These are phyloP conservation scores for Drosophila ustulata DNA, from an alignment of 2,888 invertebrate genomes.

Conservation along the genomic window DNA sequence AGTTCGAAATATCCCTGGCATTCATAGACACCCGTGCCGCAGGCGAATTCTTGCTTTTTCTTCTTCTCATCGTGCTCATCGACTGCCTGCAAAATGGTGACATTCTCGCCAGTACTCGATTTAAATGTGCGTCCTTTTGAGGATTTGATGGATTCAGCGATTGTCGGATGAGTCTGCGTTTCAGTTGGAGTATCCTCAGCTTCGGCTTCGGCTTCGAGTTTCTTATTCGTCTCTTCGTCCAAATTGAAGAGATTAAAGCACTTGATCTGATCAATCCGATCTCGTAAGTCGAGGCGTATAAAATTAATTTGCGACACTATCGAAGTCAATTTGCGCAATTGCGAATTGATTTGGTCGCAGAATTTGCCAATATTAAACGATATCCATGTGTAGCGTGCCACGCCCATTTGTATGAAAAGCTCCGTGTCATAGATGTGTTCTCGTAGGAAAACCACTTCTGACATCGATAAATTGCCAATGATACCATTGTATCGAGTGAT, in stretches of 20 bases:
- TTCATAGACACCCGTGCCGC: constrained; percentile 70
- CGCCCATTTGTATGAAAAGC: constrained; percentile 91
- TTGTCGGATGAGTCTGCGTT: background rate
- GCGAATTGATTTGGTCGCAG: constrained; percentile 86
- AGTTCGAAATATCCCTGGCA: constrained; percentile 88
- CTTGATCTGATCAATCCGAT: constrained; percentile 87
- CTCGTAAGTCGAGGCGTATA: constrained; percentile 88
- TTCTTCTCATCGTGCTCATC: constrained; percentile 26
- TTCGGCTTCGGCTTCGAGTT: background rate
- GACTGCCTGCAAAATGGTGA: constrained; percentile 46
- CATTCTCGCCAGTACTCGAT: constrained; percentile 43
- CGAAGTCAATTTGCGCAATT: constrained; percentile 88
- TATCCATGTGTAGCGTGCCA: constrained; percentile 94
- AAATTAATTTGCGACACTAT: constrained; percentile 90
- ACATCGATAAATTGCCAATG: constrained; percentile 88
- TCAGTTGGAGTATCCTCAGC: background rate
- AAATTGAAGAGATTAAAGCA: constrained; percentile 86
- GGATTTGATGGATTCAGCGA: accelerated
- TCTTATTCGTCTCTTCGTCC: constrained; percentile 39
- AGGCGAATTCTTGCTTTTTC: constrained; percentile 45
- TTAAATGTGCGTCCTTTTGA: constrained; percentile 33
- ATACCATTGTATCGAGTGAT: constrained; percentile 89
- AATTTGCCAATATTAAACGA: constrained; percentile 93
- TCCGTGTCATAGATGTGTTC: constrained; percentile 90
- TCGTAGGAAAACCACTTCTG: constrained; percentile 90